phyloP scores from a whole-genome alignment of 1,140 invertebrate species.

The Drosophila varians region DNA sequence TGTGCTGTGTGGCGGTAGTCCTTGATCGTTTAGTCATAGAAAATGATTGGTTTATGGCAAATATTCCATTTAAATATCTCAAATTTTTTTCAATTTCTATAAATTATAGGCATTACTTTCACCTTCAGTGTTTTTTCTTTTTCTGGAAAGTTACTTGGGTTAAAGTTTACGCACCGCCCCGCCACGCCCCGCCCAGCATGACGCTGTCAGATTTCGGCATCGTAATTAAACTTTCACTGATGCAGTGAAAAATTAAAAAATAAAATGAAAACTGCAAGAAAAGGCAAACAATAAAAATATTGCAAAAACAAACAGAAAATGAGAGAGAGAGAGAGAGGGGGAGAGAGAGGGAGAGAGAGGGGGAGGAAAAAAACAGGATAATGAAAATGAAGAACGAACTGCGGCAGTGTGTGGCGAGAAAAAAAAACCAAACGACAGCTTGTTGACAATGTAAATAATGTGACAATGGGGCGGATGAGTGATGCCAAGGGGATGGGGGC shows the following conservation, averaged over 20 bases:
- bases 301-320: no score
- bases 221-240: slow-evolving; percentile 47
- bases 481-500: neutral
- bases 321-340: no score
- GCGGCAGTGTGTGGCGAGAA: slow-evolving; percentile 41
- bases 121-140: no score
- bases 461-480: slow-evolving; percentile 12
- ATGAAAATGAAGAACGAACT: slow-evolving; percentile 36
- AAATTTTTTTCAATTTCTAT: no score
- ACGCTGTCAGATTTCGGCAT: slow-evolving; percentile 38
- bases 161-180: no score
- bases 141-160: slow-evolving; percentile 1
- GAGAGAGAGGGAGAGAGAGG: no score
- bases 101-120: no score
- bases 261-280: neutral
- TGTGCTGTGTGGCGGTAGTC: neutral
- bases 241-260: slow-evolving; percentile 1
- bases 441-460: slow-evolving; percentile 80
- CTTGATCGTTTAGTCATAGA: neutral
- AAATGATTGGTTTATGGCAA: neutral
- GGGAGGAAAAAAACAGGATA: slow-evolving; percentile 11
- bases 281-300: neutral
- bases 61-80: no score
- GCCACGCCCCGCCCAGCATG: neutral
- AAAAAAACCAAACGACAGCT: slow-evolving; percentile 66